Evolutionary conservation across 2,113 vertebrate species (phyloP).

Genomic region (Barbus barbus): DNA sequence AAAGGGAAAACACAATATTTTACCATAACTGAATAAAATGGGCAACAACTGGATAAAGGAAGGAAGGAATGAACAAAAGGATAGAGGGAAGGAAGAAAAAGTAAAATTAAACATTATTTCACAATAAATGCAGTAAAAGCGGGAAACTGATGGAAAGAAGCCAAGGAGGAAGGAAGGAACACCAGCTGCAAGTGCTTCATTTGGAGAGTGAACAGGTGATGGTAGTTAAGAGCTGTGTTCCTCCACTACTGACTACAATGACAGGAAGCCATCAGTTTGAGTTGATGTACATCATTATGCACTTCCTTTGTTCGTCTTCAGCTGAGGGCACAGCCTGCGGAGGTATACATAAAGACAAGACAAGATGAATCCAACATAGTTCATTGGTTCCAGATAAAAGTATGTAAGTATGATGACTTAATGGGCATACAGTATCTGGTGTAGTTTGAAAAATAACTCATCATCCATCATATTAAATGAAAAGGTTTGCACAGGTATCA

Average conservation of each 20-base stretch:
- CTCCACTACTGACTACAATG: conserved; percentile 21
- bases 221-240: conserved; percentile 36
- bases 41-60: background rate
- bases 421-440: background rate
- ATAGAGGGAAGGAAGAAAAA: background rate
- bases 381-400: background rate
- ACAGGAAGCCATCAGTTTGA: conserved; percentile 26
- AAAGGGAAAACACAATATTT: background rate
- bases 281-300: conserved; percentile 52
- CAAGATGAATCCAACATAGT: conserved; percentile 7
- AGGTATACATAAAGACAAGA: conserved; percentile 6
- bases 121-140: background rate
- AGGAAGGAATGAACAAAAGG: background rate
- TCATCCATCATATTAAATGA: conserved; percentile 18
- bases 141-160: background rate
- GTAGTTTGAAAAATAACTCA: background rate
- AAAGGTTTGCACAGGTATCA: background rate
- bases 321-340: background rate
- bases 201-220: conserved; percentile 33
- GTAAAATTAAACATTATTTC: background rate
- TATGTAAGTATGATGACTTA: conserved; percentile 22
- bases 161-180: background rate
- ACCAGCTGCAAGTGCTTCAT: background rate
- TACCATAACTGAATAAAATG: too few species aligned
- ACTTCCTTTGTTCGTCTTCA: conserved; percentile 19